These are phyloP conservation scores for Epicauta chinensis DNA, from an alignment of 1,140 invertebrate species.

Conservation along the genomic window DNA sequence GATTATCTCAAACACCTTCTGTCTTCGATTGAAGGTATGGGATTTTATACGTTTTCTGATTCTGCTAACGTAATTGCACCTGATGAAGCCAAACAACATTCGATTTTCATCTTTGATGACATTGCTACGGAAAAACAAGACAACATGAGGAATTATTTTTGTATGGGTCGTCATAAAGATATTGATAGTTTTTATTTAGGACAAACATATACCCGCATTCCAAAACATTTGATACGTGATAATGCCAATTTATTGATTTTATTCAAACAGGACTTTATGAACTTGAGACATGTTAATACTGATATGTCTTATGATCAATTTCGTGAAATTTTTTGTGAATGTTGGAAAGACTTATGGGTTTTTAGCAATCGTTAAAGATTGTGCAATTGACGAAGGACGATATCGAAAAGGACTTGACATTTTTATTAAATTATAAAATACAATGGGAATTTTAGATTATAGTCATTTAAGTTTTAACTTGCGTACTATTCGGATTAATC, in stretches of 20 bases:
- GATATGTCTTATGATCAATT: slow-evolving; percentile 34
- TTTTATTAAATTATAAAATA: too few species aligned
- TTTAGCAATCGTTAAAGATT: slow-evolving; percentile 9
- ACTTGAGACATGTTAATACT: slow-evolving; percentile 37
- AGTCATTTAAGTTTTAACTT: neutral
- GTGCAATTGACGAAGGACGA: neutral
- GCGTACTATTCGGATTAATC: neutral
- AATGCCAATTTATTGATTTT: slow-evolving; percentile 42
- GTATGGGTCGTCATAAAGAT: slow-evolving; percentile 38
- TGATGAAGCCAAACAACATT: slow-evolving; percentile 19
- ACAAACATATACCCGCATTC: slow-evolving; percentile 25
- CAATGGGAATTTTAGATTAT: too few species aligned
- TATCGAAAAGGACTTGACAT: slow-evolving; percentile 2
- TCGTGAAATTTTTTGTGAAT: slow-evolving; percentile 25
- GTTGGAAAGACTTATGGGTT: slow-evolving; percentile 30
- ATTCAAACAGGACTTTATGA: slow-evolving; percentile 43
- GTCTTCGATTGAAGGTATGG: too few species aligned
- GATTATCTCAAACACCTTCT: too few species aligned
- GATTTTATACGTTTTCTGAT: too few species aligned
- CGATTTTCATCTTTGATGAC: slow-evolving; percentile 40
- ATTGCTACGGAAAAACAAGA: slow-evolving; percentile 37
- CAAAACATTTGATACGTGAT: slow-evolving; percentile 42
- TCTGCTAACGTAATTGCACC: too few species aligned
- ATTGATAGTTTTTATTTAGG: slow-evolving; percentile 40
- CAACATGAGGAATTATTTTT: slow-evolving; percentile 37